Conservation (phyloP, 2,797 vertebrate genomes). For the Brachyrhaphis roseni region DNA sequence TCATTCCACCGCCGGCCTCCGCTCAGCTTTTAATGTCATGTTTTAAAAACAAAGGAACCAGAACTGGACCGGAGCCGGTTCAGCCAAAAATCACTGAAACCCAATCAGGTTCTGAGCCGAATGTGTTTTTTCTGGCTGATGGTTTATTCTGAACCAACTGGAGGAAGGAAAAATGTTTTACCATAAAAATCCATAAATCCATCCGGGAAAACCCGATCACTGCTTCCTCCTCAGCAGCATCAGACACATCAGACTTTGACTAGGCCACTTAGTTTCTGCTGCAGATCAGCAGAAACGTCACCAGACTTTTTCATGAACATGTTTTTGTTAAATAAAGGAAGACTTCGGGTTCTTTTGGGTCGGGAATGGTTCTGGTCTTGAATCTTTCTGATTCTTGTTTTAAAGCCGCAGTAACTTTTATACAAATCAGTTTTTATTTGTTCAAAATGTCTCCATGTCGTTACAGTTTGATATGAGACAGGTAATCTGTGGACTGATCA, state of each 20-base stretch:
- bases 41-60: slow-evolving; percentile 60
- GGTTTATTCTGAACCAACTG: slow-evolving; percentile 47
- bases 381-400: too few species aligned
- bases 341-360: too few species aligned
- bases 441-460: not conserved
- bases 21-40: slow-evolving; percentile 47
- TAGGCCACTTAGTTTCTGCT: not conserved
- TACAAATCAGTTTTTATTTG: not conserved
- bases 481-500: too few species aligned
- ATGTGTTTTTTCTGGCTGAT: slow-evolving; percentile 58
- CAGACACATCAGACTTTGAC: not conserved
- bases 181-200: slow-evolving; percentile 23
- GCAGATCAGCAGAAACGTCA: not conserved
- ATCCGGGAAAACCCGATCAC: not conserved
- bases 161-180: slow-evolving; percentile 9
- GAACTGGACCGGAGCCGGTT: slow-evolving; percentile 27
- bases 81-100: slow-evolving; percentile 65
- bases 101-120: slow-evolving; percentile 42
- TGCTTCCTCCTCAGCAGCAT: not conserved
- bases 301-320: too few species aligned
- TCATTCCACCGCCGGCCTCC: slow-evolving; percentile 54
- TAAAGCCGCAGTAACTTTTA: not conserved
- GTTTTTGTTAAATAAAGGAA: too few species aligned
- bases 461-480: too few species aligned
- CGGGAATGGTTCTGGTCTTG: too few species aligned